Evolutionary conservation across 2,797 vertebrate species (phyloP).

Genomic region (Hafferia zeledoni): DNA sequence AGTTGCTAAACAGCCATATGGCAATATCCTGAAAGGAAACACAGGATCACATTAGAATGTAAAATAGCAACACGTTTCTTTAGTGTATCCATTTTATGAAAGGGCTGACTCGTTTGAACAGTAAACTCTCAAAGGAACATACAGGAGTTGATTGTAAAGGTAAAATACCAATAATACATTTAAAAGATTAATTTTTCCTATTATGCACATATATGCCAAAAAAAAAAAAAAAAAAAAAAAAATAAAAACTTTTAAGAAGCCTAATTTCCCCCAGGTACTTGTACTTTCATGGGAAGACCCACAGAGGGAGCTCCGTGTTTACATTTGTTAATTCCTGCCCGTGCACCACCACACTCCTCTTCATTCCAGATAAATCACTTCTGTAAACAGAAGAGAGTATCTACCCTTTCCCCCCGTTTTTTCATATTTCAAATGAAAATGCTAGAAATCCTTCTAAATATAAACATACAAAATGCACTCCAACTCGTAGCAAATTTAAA

Average conservation of each 20-base stretch:
- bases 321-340: background rate
- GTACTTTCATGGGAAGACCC: background rate
- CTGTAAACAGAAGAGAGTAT: background rate
- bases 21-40: conserved; percentile 85
- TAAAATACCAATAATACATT: background rate
- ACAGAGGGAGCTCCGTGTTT: conserved; percentile 44
- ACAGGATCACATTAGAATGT: background rate
- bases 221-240: background rate
- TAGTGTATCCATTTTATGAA: background rate
- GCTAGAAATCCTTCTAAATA: background rate
- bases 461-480: background rate
- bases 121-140: background rate
- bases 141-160: background rate
- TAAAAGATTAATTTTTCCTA: background rate
- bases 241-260: background rate
- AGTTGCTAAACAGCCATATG: conserved; percentile 97
- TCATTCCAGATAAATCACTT: background rate
- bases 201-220: too few species aligned
- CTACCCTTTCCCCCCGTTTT: background rate
- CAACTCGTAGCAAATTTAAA: background rate
- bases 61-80: background rate
- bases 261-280: background rate
- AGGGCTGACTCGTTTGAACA: background rate
- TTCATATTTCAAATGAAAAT: background rate
- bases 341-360: accelerated